Evolutionary conservation across 53 echinoderm and acorn worm species (phyloP), one percentile per base, ranked within the genome.

Genomic region (Apostichopus leukothele): DNA sequence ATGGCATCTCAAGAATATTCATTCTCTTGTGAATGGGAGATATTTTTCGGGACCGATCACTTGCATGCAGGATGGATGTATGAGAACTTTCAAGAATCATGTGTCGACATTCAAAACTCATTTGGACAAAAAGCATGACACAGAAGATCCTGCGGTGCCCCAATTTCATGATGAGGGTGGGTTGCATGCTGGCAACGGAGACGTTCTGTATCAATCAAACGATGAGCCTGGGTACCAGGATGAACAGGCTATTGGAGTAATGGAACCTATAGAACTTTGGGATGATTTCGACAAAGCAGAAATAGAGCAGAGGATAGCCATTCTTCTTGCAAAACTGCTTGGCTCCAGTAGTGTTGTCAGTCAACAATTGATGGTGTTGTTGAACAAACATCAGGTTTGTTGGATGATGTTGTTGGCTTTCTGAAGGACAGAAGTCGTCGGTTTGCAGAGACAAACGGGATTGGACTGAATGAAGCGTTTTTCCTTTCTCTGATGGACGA

Each of bases 271-370:
- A 10, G 78, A 89, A 90, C 20, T 76, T 86, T 90, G 90, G 90
- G 85, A 90, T 86, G 90, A 90, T 51, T 86, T 86, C 60, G 90
- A 67, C 20, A 83, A 90, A 84, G 84, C 19, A 26, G 90, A 90
- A 90, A 68, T 90, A 67, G 90, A 90, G 60, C 53, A 84, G 7
- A 90, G 60, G 54, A 75, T 75, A 83, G 90, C 85, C 52, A 84
- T 75, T 18, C 39, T 90, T 50, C 73, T 90, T 73, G 84, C 90
- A 74, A 60, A 85, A 23, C 55, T 90, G 23, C 57, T 90, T 50
- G 75, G 75, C 52, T 90, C 90, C 75, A 74, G 90, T 85, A 90
- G 90, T 90, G 85, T 90, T 75, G 79, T 79, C 90, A 90, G 54
- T 90, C 90, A 51, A 78, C 79, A 83, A 83, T 90, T 13, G 22